Base-by-base conservation (phyloP, 2,888 invertebrate species). In the Plemyria rubiginata region DNA sequence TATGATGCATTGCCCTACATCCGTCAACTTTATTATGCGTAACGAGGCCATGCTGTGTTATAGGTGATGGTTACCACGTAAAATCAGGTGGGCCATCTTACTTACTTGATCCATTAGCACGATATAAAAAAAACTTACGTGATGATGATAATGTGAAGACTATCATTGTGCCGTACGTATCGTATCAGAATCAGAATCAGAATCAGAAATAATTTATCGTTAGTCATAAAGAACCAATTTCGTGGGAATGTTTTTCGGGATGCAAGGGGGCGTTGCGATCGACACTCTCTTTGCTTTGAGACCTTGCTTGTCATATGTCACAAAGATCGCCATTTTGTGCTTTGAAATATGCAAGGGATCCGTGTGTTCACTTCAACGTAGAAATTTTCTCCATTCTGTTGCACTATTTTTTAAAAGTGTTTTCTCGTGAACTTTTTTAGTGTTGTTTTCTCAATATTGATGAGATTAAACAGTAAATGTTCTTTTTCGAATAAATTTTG, bases 281-380 rank as follows among this genome's bases (percentile, higher is more conserved):
- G 36, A 36, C 52, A 53, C 54, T 69, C 60, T 54, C 38, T 43
- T 60, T 45, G 40, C 57, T 57, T 63, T 38, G 58, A 59, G 43
- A 59, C 54, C 63, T 54, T 22, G 46, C 51, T 15, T 52, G 58
- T 54, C 60, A 57, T 45, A 43, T 50, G 41, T 32, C 50, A 51
- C 51, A 52, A 58, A 51, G 22, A 52, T 40, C 40, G 16, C 9
- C 43, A 38, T 45, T 60, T 54, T 28, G 36, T 13, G 13, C 46
- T 16, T 29, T 40, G 40, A 52, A 52, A 56, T 61, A 55, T 51
- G 45, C 45, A 45, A 45, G 16, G 45, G 45, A 16, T 45, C 16
- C 16, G 16, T 11, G 16, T 16, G 11, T 45, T 16, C 11, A 16
- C 3, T 41, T 5, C 13, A 41, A 13, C 41, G 8, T 13, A 41